phyloP scores from a whole-genome alignment of 2,797 vertebrate species.

The Aselliscus stoliczkanus region DNA sequence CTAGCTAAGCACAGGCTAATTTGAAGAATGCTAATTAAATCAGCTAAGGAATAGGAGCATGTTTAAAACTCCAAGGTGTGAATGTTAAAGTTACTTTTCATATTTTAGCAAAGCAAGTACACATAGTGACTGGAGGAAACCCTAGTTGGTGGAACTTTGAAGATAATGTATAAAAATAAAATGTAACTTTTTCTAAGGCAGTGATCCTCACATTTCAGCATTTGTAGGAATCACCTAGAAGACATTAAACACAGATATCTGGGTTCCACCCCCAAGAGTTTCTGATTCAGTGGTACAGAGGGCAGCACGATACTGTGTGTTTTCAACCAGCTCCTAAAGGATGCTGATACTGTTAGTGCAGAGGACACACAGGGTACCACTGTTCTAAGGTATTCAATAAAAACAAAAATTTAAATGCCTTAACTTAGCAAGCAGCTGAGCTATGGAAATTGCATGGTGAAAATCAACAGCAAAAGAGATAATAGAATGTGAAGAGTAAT shows the following conservation, averaged over 20 bases:
- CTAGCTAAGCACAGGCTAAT: background rate
- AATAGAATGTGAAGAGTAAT: background rate
- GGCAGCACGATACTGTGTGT: background rate
- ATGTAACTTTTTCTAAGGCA: background rate
- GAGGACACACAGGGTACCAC: background rate
- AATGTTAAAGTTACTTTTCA: slow-evolving; percentile 12
- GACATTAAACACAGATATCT: background rate
- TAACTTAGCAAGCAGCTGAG: background rate
- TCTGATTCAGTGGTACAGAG: background rate
- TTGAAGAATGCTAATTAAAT: slow-evolving; percentile 50
- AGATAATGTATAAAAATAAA: background rate
- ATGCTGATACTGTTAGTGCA: background rate
- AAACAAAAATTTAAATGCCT: background rate
- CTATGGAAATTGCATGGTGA: background rate
- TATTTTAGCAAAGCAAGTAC: background rate
- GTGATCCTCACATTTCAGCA: background rate
- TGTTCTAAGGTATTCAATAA: background rate
- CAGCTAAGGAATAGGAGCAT: background rate
- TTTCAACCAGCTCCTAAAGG: background rate
- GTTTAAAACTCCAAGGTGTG: slow-evolving; percentile 17
- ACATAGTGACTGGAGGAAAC: background rate
- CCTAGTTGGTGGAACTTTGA: background rate
- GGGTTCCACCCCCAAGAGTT: background rate
- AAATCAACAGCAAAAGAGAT: background rate
- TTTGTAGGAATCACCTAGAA: background rate